A percentile compares a stretch with the other conserved stretches of the same genome.
These are phyloP conservation scores for Phataginus tricuspis DNA, from an alignment of 2,797 vertebrate species.

Conservation along the genomic window DNA sequence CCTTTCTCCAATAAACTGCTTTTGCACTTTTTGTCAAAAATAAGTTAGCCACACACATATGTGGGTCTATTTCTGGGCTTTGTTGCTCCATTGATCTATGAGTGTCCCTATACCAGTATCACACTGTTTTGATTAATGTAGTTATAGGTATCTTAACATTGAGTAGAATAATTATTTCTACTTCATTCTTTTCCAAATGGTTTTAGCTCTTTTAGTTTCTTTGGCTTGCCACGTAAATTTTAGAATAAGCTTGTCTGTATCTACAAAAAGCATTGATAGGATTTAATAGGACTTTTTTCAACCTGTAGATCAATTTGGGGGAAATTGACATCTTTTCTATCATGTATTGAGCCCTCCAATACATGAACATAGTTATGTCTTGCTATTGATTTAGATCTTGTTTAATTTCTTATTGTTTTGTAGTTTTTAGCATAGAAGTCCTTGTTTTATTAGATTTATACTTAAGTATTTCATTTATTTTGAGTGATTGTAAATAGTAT, in stretches of 20 bases:
- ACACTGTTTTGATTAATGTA: neutral
- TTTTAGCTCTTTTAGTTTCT: neutral
- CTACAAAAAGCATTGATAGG: constrained; percentile 3
- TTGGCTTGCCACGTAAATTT: constrained; percentile 14
- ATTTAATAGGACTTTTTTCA: constrained; percentile 13
- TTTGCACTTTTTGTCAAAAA: neutral
- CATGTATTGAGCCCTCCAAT: neutral
- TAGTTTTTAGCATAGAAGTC: neutral
- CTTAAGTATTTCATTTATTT: neutral
- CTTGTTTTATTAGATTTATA: constrained; percentile 8
- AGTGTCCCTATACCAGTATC: neutral
- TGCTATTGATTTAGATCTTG: constrained; percentile 22
- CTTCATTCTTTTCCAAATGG: constrained; percentile 29
- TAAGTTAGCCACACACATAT: neutral
- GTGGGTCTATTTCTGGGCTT: neutral
- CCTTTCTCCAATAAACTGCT: neutral
- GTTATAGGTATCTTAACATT: neutral
- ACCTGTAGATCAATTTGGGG: neutral
- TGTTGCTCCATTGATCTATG: neutral
- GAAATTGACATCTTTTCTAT: neutral
- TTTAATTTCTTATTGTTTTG: constrained; percentile 22
- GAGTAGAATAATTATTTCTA: neutral
- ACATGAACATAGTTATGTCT: neutral
- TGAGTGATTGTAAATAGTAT: neutral
- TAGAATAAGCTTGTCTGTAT: neutral